phyloP scores from a whole-genome alignment of 2,888 invertebrate species.

The Eucriotettix oculatus region DNA sequence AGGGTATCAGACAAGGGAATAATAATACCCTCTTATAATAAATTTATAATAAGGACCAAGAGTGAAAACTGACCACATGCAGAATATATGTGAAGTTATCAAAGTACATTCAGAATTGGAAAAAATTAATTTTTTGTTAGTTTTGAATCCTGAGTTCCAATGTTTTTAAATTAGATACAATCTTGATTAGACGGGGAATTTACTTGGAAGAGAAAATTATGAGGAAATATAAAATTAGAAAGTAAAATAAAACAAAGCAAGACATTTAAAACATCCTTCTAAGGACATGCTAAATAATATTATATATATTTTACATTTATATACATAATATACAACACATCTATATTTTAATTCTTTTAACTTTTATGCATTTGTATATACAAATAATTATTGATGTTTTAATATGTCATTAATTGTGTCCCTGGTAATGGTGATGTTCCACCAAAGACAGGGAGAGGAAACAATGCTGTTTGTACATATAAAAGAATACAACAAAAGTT shows the following conservation, averaged over 20 bases:
- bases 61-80: background rate
- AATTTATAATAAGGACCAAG: background rate
- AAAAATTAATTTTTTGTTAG: too few relatives aligned
- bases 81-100: background rate
- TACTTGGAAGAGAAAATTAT: background rate
- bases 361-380: constrained; percentile 28
- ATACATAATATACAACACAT: constrained; percentile 11
- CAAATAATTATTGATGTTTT: constrained; percentile 25
- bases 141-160: too few relatives aligned
- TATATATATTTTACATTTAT: constrained; percentile 12
- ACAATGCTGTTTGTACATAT: constrained; percentile 8
- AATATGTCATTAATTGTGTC: constrained; percentile 16
- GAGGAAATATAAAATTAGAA: background rate
- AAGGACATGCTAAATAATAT: constrained; percentile 8
- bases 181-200: too few relatives aligned
- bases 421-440: background rate
- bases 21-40: too few relatives aligned
- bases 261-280: constrained; percentile 6
- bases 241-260: background rate
- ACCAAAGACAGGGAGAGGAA: background rate
- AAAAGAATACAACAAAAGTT: constrained; percentile 6
- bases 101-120: background rate
- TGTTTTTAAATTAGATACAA: too few relatives aligned
- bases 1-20: too few relatives aligned
- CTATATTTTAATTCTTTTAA: constrained; percentile 23